These are phyloP conservation scores for Meriones unguiculatus DNA, from an alignment of 2,113 vertebrate genomes.

Conservation along the genomic window DNA sequence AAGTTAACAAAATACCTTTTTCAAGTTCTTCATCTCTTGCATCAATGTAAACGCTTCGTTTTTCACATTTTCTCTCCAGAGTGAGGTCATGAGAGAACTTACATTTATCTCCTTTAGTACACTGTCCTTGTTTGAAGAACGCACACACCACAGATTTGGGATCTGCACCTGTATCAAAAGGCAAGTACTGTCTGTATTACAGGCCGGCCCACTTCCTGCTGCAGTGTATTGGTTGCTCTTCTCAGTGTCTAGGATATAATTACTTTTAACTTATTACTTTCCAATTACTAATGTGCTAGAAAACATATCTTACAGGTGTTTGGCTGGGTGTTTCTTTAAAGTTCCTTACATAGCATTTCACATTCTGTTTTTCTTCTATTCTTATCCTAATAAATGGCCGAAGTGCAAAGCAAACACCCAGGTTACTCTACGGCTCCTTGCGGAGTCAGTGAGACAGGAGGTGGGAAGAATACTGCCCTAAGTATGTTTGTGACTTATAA, in stretches of 20 bases:
- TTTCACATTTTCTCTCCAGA: slow-evolving; percentile 98
- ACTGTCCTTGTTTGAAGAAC: slow-evolving; percentile 99
- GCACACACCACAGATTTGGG: slow-evolving; percentile 99
- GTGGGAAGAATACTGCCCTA: background rate
- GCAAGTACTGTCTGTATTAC: background rate
- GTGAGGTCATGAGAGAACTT: slow-evolving; percentile 98
- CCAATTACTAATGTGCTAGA: background rate
- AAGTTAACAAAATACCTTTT: slow-evolving; percentile 89
- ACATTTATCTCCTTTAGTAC: slow-evolving; percentile 98
- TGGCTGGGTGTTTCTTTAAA: slow-evolving; percentile 18
- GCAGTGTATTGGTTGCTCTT: background rate
- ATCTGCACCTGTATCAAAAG: slow-evolving; percentile 91
- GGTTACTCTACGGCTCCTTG: background rate
- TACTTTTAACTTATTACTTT: slow-evolving; percentile 24
- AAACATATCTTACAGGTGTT: background rate
- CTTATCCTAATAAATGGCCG: background rate
- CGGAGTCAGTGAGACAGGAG: background rate
- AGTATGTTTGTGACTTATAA: background rate
- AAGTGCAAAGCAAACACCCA: background rate
- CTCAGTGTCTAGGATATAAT: background rate
- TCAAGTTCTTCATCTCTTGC: slow-evolving; percentile 97
- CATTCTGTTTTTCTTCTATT: slow-evolving; percentile 46
- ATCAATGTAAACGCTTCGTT: slow-evolving; percentile 97
- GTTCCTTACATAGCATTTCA: background rate
- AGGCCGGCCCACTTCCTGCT: background rate